Percentiles rank a stretch among this genome's conserved stretches.
phyloP scores from a whole-genome alignment of 2,888 invertebrate species.

The Rhodophaea formosa region DNA sequence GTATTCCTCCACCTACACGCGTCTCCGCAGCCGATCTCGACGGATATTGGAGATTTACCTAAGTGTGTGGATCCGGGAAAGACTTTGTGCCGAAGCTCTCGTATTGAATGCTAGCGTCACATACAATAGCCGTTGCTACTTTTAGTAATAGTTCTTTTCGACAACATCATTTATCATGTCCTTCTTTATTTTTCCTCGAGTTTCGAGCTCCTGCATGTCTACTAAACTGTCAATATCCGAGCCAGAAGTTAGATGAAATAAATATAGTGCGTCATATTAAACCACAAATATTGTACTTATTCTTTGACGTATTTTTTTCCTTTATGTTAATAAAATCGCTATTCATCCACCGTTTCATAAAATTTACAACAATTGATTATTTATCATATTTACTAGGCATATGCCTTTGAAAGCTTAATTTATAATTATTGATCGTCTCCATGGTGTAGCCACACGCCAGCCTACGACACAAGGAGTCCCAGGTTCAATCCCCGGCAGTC shows the following conservation, averaged over 20 bases:
- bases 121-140: conserved; percentile 55
- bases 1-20: conserved; percentile 36
- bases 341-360: too few species aligned
- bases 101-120: conserved; percentile 48
- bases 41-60: conserved; percentile 75
- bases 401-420: too few species aligned
- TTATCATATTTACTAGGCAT: too few species aligned
- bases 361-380: too few species aligned
- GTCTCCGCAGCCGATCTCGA: conserved; percentile 57
- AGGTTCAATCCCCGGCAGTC: too few species aligned
- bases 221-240: not conserved
- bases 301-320: too few species aligned
- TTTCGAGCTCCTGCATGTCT: conserved; percentile 8
- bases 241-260: not conserved
- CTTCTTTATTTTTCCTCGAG: conserved; percentile 29
- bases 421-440: too few species aligned
- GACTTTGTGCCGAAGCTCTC: conserved; percentile 61
- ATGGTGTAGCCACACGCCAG: too few species aligned
- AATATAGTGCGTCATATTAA: too few species aligned
- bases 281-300: too few species aligned
- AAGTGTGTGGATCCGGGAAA: conserved; percentile 67
- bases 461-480: too few species aligned
- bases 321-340: too few species aligned
- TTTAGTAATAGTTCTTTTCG: conserved; percentile 57
- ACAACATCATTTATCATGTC: conserved; percentile 37